Conservation (phyloP, 2,888 invertebrate species). For the Drosophila picticornis region DNA sequence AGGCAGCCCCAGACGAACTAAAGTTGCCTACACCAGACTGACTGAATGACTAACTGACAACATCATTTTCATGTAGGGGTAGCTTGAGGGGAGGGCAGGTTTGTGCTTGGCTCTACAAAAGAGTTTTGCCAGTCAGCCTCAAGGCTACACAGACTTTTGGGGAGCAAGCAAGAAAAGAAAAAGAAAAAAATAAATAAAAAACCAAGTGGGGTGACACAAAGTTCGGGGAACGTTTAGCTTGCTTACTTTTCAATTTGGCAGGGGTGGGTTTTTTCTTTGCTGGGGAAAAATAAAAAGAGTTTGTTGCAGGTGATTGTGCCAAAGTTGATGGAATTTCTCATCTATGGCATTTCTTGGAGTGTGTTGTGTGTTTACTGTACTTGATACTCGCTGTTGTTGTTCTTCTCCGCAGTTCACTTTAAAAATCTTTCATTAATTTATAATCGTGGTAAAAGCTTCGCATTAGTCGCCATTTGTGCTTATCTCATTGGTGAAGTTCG, state of each 20-base stretch:
- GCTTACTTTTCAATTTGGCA: constrained; percentile 73
- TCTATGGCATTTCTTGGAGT: constrained; percentile 14
- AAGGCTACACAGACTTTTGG: constrained; percentile 67
- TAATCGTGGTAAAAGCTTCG: constrained; percentile 11
- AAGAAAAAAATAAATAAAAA: neutral
- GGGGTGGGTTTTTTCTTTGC: neutral
- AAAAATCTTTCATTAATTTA: constrained; percentile 29
- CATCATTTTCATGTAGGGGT: constrained; percentile 49
- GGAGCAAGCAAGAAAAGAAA: constrained; percentile 13
- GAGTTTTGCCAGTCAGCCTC: constrained; percentile 45
- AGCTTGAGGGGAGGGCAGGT: neutral
- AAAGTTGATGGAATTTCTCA: constrained; percentile 26
- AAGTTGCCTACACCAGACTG: constrained; percentile 31
- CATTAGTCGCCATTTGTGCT: constrained; percentile 3
- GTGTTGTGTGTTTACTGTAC: neutral
- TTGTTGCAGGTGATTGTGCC: constrained; percentile 10
- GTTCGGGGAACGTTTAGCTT: constrained; percentile 71
- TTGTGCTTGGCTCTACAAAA: constrained; percentile 40
- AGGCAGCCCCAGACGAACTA: constrained; percentile 50
- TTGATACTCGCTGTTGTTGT: constrained; percentile 1
- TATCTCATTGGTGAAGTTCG: neutral
- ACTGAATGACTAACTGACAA: constrained; percentile 38
- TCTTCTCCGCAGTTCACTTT: constrained; percentile 4
- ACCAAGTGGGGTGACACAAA: constrained; percentile 44
- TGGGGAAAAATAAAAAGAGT: neutral